phyloP scores from a whole-genome alignment of 2,888 invertebrate species.

The Papilio protenor region DNA sequence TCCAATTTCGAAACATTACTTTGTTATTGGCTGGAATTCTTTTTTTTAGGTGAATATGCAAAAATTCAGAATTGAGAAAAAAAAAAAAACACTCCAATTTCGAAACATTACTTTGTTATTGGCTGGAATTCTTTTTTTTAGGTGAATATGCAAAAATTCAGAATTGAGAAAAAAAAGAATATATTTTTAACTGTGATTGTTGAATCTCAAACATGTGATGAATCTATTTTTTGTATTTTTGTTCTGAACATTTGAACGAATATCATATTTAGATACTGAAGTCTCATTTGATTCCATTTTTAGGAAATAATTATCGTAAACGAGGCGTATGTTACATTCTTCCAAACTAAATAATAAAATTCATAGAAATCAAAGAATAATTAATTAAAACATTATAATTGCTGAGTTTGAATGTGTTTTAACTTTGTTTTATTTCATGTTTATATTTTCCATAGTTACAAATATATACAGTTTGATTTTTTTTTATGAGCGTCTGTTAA shows the following conservation, averaged over 20 bases:
- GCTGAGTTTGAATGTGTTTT: neutral
- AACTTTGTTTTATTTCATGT: neutral
- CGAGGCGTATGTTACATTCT: neutral
- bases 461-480: neutral
- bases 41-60: neutral
- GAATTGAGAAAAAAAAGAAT: neutral
- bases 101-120: neutral
- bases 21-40: neutral
- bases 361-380: neutral
- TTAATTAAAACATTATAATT: neutral
- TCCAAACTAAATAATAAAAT: constrained; percentile 4
- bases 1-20: neutral
- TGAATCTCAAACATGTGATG: constrained; percentile 11
- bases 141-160: neutral
- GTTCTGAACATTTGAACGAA: neutral
- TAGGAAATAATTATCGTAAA: neutral
- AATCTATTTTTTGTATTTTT: neutral
- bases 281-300: neutral
- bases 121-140: neutral
- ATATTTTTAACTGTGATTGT: constrained; percentile 9
- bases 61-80: neutral
- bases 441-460: neutral
- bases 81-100: neutral
- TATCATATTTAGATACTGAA: neutral
- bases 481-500: neutral